These are phyloP conservation scores for Trachymyrmex cornetzi DNA, from an alignment of 1,140 invertebrate species.

Conservation along the genomic window DNA sequence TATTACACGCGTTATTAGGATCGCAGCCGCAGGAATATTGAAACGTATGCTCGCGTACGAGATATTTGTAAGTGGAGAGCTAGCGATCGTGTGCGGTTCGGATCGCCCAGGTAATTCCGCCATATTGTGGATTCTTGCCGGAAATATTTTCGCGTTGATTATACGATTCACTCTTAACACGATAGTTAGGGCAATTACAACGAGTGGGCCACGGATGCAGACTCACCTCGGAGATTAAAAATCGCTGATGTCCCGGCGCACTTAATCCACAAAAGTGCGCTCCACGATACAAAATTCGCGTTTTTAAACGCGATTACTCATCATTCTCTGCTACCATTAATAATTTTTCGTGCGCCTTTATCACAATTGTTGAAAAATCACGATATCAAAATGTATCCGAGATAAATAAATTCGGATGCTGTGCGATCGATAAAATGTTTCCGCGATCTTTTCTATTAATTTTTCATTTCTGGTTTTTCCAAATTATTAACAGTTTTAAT, in stretches of 20 bases:
- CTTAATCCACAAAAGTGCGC: constrained; percentile 29
- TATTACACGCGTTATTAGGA: constrained; percentile 57
- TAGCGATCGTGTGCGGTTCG: constrained; percentile 36
- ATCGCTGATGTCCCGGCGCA: constrained; percentile 29
- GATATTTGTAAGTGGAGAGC: constrained; percentile 53
- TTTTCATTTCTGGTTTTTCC: neutral
- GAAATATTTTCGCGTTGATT: constrained; percentile 55
- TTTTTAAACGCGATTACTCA: neutral
- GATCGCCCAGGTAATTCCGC: constrained; percentile 31
- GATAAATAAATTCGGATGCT: neutral
- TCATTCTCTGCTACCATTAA: neutral
- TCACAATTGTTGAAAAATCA: neutral
- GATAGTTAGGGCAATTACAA: constrained; percentile 15
- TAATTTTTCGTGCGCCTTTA: neutral
- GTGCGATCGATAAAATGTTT: neutral
- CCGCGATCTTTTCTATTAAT: neutral
- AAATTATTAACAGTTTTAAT: neutral
- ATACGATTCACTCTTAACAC: constrained; percentile 14
- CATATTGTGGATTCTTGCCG: neutral
- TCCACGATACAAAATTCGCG: neutral
- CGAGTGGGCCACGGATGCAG: neutral
- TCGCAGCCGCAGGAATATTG: constrained; percentile 45
- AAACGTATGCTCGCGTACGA: constrained; percentile 30
- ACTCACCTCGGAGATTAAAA: constrained; percentile 38
- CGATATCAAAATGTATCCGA: neutral